phyloP scores from a whole-genome alignment of 1,140 invertebrate species.

The Scaptomyza pallida region DNA sequence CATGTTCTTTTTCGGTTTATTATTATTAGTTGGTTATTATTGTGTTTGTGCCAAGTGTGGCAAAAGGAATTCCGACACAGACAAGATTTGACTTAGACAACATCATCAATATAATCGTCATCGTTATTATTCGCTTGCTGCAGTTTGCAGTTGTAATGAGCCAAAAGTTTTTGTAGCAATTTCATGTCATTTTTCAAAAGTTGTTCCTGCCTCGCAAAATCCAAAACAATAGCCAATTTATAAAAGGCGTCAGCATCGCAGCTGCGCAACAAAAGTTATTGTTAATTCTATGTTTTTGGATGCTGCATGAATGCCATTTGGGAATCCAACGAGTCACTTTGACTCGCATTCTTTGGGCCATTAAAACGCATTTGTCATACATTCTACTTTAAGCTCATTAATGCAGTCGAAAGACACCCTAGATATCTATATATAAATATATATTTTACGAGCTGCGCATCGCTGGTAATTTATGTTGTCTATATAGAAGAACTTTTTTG shows the following conservation, averaged over 20 bases:
- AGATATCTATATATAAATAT: conserved; percentile 41
- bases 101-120: conserved; percentile 4
- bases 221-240: conserved; percentile 33
- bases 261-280: conserved; percentile 17
- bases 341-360: conserved; percentile 41
- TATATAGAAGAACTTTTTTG: conserved; percentile 32
- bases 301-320: conserved; percentile 30
- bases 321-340: conserved; percentile 47
- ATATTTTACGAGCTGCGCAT: conserved; percentile 64
- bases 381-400: conserved; percentile 53
- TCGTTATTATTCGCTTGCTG: not conserved
- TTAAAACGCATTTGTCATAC: conserved; percentile 73
- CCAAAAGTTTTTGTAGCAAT: conserved; percentile 39
- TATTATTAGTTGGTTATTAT: conserved; percentile 62
- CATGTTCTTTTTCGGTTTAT: conserved; percentile 36
- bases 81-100: conserved; percentile 14
- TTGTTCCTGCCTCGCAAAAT: conserved; percentile 2
- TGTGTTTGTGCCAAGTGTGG: conserved; percentile 36
- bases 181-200: conserved; percentile 24
- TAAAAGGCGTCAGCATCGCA: conserved; percentile 22
- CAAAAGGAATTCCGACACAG: conserved; percentile 28
- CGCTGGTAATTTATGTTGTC: conserved; percentile 57
- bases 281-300: conserved; percentile 26
- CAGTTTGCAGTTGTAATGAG: conserved; percentile 41
- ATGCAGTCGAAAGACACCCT: conserved; percentile 44